A percentile compares a stretch with the other conserved stretches of the same genome.
phyloP scores from a whole-genome alignment of 1,140 invertebrate genomes.

The Globodera ellingtonae region DNA sequence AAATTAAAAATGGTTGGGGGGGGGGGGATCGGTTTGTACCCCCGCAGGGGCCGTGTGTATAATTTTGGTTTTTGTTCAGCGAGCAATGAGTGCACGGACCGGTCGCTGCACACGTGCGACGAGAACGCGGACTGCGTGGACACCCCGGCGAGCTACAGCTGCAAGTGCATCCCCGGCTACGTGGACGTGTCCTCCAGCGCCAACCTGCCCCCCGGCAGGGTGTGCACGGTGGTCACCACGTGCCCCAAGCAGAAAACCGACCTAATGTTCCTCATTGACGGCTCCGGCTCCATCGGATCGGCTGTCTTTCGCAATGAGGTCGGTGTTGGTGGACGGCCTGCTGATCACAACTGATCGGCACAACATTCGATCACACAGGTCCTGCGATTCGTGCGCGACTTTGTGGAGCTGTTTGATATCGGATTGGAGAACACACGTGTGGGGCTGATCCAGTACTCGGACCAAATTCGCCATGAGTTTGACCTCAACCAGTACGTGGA shows the following conservation, averaged over 20 bases:
- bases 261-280: constrained; percentile 61
- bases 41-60: background rate
- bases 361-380: constrained; percentile 30
- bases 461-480: constrained; percentile 64
- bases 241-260: constrained; percentile 62
- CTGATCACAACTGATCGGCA: background rate
- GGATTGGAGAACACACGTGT: constrained; percentile 62
- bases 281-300: constrained; percentile 64
- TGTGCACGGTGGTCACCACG: constrained; percentile 62
- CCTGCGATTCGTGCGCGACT: constrained; percentile 61
- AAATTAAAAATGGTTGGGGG: background rate
- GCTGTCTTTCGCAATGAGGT: constrained; percentile 63
- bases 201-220: constrained; percentile 62
- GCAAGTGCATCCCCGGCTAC: constrained; percentile 66
- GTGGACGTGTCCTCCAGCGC: constrained; percentile 64
- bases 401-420: constrained; percentile 64
- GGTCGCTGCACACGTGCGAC: constrained; percentile 63
- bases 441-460: constrained; percentile 64
- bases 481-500: constrained; percentile 61
- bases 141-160: constrained; percentile 63
- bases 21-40: too few species aligned
- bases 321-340: background rate
- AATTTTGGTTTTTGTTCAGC: constrained; percentile 45
- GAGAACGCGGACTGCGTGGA: constrained; percentile 67
- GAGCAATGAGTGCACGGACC: constrained; percentile 60